Base-by-base conservation (phyloP, 1,140 invertebrate genomes). In the Calliopsis andreniformis region DNA sequence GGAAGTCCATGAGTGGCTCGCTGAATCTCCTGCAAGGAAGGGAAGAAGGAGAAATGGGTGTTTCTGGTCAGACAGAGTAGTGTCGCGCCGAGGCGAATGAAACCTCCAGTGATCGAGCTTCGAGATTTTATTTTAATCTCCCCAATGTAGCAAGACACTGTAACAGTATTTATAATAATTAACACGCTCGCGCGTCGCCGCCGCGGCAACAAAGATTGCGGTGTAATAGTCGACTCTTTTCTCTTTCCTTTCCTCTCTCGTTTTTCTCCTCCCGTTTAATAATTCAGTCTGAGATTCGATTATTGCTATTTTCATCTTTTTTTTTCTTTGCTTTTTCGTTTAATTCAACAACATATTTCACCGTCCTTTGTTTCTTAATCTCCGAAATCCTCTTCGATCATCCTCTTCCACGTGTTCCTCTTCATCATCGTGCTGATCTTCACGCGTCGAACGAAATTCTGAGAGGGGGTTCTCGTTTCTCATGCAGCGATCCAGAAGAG, bases 131-230 rank as follows among this genome's bases (percentile, higher is more conserved):
- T 83, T 84, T 83, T 56, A 83, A 84, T 84, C 83, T 83, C 83
- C 73, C 73, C 83, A 80, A 79, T 83, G 82, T 84, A 83, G 83
- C 83, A 84, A 84, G 83, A 84, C 82, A 84, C 83, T 84, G 82
- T 84, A 84, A 84, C 83, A 84, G 81, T 83, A 84, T 84, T 84
- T 84, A 84, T 84, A 83, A 84, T 84, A 84, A 84, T 84, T 84
- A 84, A 84, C 83, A 84, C 83, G 80, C 82, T 84, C 78, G 78
- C 81, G 72, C 64, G 78, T 83, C 81, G 82, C 82, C 72, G 80
- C 62, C 72, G 78, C 81, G 81, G 78, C 81, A 83, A 84, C 81
- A 84, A 80, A 80, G 68, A 79, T 77, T 84, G 72, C 78, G 67
- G 81, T 83, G 67, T 73, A 83, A 80, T 83, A 84, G 80, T 84